A percentile compares a stretch with the other conserved stretches of the same genome.
phyloP scores from a whole-genome alignment of 2,113 vertebrate genomes.

The Astur gentilis region DNA sequence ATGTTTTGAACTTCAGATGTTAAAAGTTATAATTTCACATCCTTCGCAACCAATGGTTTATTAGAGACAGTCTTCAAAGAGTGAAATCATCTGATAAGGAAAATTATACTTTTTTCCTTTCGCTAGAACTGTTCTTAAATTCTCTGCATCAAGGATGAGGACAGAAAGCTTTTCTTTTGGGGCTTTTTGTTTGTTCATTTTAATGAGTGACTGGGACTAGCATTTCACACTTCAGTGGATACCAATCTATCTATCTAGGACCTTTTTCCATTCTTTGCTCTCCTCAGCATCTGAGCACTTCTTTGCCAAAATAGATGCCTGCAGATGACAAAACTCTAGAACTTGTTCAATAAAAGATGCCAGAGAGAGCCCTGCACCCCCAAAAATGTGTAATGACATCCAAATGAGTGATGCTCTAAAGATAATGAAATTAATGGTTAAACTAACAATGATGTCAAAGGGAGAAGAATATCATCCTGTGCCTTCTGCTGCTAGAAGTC shows the following conservation, averaged over 20 bases:
- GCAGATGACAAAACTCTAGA: background rate
- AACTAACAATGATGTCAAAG: background rate
- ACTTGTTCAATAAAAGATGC: background rate
- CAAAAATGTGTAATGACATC: background rate
- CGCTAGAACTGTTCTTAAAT: background rate
- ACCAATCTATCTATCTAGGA: background rate
- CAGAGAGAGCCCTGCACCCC: background rate
- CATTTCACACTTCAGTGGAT: background rate
- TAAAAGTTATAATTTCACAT: background rate
- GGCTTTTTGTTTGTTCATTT: background rate
- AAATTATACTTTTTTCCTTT: background rate
- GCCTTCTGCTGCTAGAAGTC: background rate
- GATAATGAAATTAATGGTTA: background rate
- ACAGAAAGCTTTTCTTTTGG: background rate
- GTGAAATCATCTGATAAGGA: background rate
- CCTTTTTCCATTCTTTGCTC: background rate
- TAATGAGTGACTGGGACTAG: rapidly evolving
- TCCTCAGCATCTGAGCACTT: background rate
- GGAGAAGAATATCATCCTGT: background rate
- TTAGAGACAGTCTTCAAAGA: background rate
- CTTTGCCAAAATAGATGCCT: background rate
- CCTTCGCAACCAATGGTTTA: background rate
- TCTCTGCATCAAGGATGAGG: background rate
- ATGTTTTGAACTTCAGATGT: background rate
- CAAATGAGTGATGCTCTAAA: background rate